phyloP scores from a whole-genome alignment of 2,797 vertebrate genomes.

The Harpagifer antarcticus region DNA sequence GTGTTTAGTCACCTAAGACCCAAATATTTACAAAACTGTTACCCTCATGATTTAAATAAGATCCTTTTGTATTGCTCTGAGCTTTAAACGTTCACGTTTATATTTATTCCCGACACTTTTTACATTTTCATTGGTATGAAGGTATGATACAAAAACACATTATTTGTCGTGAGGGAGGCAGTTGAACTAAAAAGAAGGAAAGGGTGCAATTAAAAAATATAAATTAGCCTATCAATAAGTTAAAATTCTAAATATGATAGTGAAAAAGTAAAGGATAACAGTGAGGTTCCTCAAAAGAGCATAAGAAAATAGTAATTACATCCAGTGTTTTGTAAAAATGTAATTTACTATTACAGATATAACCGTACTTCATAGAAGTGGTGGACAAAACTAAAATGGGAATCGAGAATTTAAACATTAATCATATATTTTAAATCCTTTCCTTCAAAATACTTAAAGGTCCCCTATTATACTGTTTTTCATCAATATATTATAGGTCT shows the following conservation, averaged over 20 bases:
- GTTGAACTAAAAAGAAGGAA: background rate
- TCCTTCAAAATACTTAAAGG: background rate
- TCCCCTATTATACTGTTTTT: too few relatives aligned
- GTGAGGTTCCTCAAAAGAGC: background rate
- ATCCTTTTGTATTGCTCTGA: background rate
- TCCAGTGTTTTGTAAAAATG: background rate
- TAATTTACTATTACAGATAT: background rate
- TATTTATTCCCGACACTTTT: background rate
- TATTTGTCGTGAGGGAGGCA: background rate
- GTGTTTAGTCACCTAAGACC: slow-evolving; percentile 22
- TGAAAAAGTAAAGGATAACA: background rate
- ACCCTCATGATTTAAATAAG: slow-evolving; percentile 7
- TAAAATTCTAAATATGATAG: background rate
- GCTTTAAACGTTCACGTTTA: background rate
- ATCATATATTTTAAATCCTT: background rate
- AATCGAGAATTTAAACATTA: background rate
- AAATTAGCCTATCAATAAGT: background rate
- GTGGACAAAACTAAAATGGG: background rate
- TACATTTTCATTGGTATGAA: background rate
- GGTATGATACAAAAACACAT: too few relatives aligned
- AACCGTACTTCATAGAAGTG: background rate
- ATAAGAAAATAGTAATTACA: background rate
- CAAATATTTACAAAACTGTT: background rate
- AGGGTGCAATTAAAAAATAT: background rate
- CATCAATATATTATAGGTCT: too few relatives aligned